These are phyloP conservation scores for Calephelis virginiensis DNA, from an alignment of 1,140 invertebrate genomes.

Conservation along the genomic window DNA sequence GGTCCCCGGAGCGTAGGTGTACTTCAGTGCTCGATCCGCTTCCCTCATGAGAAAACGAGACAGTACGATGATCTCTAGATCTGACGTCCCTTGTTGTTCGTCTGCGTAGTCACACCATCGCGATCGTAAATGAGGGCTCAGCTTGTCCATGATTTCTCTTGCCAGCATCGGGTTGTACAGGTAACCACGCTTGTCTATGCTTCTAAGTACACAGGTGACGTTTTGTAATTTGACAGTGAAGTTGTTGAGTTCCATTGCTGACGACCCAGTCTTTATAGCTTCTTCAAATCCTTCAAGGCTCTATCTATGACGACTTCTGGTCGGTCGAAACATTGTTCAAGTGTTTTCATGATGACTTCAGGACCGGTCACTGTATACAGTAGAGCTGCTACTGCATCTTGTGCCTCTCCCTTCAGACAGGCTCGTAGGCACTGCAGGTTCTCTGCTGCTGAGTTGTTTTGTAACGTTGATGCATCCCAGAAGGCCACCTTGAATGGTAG, in stretches of 20 bases:
- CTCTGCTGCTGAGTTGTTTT: constrained; percentile 19
- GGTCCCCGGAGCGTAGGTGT: not conserved
- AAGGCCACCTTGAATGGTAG: constrained; percentile 33
- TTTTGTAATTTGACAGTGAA: constrained; percentile 26
- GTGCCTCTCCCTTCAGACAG: constrained; percentile 28
- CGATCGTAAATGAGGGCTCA: constrained; percentile 11
- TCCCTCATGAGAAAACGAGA: constrained; percentile 24
- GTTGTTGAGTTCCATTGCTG: constrained; percentile 22
- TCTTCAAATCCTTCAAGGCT: constrained; percentile 23
- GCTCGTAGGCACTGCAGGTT: constrained; percentile 26
- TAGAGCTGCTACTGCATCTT: constrained; percentile 24
- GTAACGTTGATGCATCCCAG: constrained; percentile 23
- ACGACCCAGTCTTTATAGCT: constrained; percentile 14
- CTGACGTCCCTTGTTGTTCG: not conserved
- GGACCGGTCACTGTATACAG: constrained; percentile 19
- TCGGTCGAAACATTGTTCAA: constrained; percentile 31
- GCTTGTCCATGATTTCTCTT: constrained; percentile 19
- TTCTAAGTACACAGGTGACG: constrained; percentile 9
- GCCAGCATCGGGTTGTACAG: constrained; percentile 24
- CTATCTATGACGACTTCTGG: constrained; percentile 29
- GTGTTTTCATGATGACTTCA: constrained; percentile 23
- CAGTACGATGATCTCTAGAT: constrained; percentile 20
- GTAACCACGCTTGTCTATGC: constrained; percentile 20
- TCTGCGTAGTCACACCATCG: constrained; percentile 25
- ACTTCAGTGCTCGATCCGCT: not conserved